phyloP scores from a whole-genome alignment of 2,113 vertebrate species.

The Cryptotis parvus region DNA sequence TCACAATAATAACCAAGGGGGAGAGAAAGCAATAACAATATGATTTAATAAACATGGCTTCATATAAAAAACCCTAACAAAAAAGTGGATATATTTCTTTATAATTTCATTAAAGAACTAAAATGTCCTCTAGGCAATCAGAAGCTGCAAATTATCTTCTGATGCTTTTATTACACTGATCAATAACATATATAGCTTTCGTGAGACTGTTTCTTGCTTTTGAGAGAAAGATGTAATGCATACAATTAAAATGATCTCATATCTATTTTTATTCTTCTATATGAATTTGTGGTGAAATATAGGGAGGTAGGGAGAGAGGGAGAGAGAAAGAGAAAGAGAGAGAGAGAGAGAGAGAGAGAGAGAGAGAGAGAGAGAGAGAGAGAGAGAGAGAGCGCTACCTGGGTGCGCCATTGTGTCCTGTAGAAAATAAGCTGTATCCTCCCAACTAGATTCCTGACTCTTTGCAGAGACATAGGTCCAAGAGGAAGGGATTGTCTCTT shows the following conservation, averaged over 20 bases:
- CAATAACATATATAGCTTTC: conserved; percentile 59
- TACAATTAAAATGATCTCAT: conserved; percentile 40
- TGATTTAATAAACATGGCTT: conserved; percentile 70
- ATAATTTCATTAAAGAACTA: conserved; percentile 61
- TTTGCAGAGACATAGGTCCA: not conserved
- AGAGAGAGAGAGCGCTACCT: not conserved
- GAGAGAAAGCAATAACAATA: conserved; percentile 43
- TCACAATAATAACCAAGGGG: conserved; percentile 48
- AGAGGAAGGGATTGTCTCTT: not conserved
- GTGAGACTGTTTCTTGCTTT: conserved; percentile 56
- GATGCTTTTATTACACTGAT: conserved; percentile 67
- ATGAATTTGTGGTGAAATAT: conserved; percentile 3
- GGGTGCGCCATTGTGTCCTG: not conserved
- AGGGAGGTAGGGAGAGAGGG: not conserved
- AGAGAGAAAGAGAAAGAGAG: not conserved
- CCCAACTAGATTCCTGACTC: not conserved
- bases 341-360: not conserved
- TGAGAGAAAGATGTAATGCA: conserved; percentile 46
- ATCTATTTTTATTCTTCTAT: conserved; percentile 48
- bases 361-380: not conserved
- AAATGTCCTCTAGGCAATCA: conserved; percentile 54
- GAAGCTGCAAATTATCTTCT: conserved; percentile 62
- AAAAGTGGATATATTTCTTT: conserved; percentile 50
- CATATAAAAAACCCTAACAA: conserved; percentile 62
- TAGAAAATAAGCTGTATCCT: not conserved